Evolutionary conservation across 2,888 invertebrate genomes (phyloP), one percentile per base, ranked within the genome.

Genomic region (Drosophila affinis): DNA sequence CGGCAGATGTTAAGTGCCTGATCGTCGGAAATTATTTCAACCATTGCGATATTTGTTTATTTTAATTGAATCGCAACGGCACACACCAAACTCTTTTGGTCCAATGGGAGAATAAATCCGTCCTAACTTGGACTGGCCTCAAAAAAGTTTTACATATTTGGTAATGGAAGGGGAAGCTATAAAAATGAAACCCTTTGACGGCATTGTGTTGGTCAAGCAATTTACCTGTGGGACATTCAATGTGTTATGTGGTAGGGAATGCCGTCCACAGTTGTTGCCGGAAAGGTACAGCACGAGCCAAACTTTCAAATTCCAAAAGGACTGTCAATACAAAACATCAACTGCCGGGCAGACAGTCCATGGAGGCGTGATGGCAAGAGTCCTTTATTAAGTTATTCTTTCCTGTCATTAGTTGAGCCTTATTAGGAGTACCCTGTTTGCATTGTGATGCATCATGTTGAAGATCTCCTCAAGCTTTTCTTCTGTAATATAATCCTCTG

Each of bases 401-500:
- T 9, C 29, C 0, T 39, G 14, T n/a, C 14, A n/a, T 14, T 39
- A n/a, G 14, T 14, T 39, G 7, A 39, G 39, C 14, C 39, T n/a
- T 7, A 14, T 39, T 39, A 14, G 7, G 3, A 14, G 3, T n/a
- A 0, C 14, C 7, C 14, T n/a, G 14, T 7, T 14, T 39, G 5
- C 39, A 14, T 7, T 39, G 39, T 39, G 2, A 2, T 39, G 2
- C 14, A 3, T 7, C 7, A 39, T 2, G 10, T 44, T 21, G 14
- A 29, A 3, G 6, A n/a, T 9, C 12, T 12, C 39, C 39, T 48
- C n/a, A 9, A 39, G 1, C 18, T 54, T 49, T 65, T 32, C 18
- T 9, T 54, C 48, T 55, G 17, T 0, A 0, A 55, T 21, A 67
- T 45, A 67, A 56, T 67, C 6, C 5, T 0, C 55, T 67, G 45